Evolutionary conservation across 2,888 invertebrate genomes (phyloP), one percentile per base, ranked within the genome.

Genomic region (Chrysina gloriosa): DNA sequence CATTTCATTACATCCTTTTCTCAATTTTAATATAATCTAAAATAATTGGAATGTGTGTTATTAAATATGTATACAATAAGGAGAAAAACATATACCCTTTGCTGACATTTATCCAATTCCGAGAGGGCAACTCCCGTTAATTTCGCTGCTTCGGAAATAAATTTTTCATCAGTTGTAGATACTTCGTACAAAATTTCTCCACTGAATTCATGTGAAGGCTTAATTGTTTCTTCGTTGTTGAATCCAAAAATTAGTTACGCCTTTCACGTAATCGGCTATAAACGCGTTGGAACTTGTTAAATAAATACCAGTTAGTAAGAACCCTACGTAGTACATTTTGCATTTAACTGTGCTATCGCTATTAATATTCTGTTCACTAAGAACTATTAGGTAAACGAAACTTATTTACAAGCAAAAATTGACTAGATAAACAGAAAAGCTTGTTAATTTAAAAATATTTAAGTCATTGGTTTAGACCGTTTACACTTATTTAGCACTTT

Each of bases 61-160:
- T 34, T 27, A 65, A 21, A 47, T 7, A 6, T 11, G 29, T 19
- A 16, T 45, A n/a, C 25, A 11, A 16, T 2, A 16, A 21, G 14
- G 1, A 25, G 21, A 14, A 25, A 27, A 25, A n/a, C 11, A 69
- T 74, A 76, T 79, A 87, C 87, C 77, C 86, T 85, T 73, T 90
- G 89, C 76, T 89, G 89, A 78, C 90, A 90, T 6, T 85, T 84
- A 79, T 89, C 89, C 56, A 90, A 78, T 1, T 88, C 86, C 0
- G 88, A 84, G 69, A 87, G 80, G 63, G 84, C 83, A 65, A 87
- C 84, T 7, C 88, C 86, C 1, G 87, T 85, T 54, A 87, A 83
- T 77, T 87, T 86, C 9, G 86, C 84, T 21, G 89, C 89, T 78
- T 88, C 87, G 58, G 85, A 84, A n/a, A 90, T 82, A 75, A 90